Base-by-base conservation (phyloP, 2,113 vertebrate genomes). In the Casuarius casuarius region DNA sequence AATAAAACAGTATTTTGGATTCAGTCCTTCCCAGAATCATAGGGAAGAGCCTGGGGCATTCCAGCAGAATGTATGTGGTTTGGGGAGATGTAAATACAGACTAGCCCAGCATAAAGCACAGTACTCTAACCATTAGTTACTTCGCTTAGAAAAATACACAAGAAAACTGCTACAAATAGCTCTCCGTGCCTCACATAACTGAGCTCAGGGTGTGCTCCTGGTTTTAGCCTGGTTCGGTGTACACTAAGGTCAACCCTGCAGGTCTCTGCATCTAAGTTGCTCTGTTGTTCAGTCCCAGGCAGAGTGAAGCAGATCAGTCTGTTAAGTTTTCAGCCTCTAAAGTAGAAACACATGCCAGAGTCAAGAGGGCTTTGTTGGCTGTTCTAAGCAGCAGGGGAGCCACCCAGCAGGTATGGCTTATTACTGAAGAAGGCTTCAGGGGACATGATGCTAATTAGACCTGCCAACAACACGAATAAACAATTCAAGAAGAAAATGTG, bases 291-390 rank as follows among this genome's bases (percentile, higher is more conserved):
- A n/a, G 66, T 18, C 62, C n/a, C 49, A 70, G 65, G 56, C 81
- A 72, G 74, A 49, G 20, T 3, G 9, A 66, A 72, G 28, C 51
- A 81, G 52, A 71, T 6, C 29, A 5, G 1, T 25, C 0, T 0
- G 25, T 58, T n/a, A 40, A n/a, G 21, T 62, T 90, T 92, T 52
- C 56, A 63, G 56, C 58, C 65, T 35, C 72, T 44, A 61, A 97
- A 94, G 73, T 7, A 92, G 66, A 92, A 96, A 78, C 93, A 78
- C 17, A 3, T 67, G 77, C 46, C 31, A 18, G 31, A 71, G 62
- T 29, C 52, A 71, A 92, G 73, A 18, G 38, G 31, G 65, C 28
- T 90, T 85, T 71, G 23, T 14, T 87, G 66, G 67, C 67, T 82
- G 71, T 84, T 66, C 58, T 8, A 12, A 90, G 68, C 51, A 90